A percentile compares a stretch with the other conserved stretches of the same genome.
Evolutionary conservation across 2,113 vertebrate species (phyloP).

Genomic region (Hiodon alosoides): DNA sequence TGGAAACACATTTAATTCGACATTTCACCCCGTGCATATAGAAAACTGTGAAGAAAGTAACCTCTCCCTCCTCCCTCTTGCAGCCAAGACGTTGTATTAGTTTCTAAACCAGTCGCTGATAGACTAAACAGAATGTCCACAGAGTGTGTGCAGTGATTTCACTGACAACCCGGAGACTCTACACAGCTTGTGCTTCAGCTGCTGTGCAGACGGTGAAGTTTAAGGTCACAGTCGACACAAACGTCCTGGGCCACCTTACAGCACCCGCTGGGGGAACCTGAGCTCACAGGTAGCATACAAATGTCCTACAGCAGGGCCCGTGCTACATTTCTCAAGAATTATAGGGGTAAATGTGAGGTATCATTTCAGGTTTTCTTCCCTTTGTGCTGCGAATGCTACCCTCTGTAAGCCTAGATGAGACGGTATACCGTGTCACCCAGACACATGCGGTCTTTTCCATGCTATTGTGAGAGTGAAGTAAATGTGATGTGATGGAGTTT

Average conservation of each 20-base stretch:
- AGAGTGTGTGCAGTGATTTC: too few species aligned
- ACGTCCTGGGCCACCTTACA: neutral
- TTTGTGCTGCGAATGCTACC: neutral
- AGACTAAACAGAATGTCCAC: too few species aligned
- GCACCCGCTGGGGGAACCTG: neutral
- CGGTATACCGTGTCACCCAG: slow-evolving; percentile 23
- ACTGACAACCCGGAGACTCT: neutral
- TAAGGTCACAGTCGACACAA: neutral
- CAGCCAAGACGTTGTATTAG: too few species aligned
- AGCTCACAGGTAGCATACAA: neutral
- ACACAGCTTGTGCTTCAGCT: neutral
- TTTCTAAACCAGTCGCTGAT: too few species aligned
- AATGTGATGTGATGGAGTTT: neutral
- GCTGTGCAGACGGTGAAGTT: neutral
- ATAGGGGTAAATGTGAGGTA: slow-evolving; percentile 31
- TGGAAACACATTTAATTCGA: too few species aligned
- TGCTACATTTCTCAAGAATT: neutral
- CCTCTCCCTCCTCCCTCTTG: too few species aligned
- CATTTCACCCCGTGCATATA: too few species aligned
- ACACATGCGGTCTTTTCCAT: slow-evolving; percentile 26
- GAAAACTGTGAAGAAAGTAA: too few species aligned
- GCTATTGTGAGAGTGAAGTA: slow-evolving; percentile 14
- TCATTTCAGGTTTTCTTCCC: slow-evolving; percentile 21
- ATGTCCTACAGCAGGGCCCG: neutral
- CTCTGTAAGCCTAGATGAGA: slow-evolving; percentile 18